Evolutionary conservation across 2,797 vertebrate genomes (phyloP), one percentile per base, ranked within the genome.

Genomic region (Scolopax bukidnonensis): DNA sequence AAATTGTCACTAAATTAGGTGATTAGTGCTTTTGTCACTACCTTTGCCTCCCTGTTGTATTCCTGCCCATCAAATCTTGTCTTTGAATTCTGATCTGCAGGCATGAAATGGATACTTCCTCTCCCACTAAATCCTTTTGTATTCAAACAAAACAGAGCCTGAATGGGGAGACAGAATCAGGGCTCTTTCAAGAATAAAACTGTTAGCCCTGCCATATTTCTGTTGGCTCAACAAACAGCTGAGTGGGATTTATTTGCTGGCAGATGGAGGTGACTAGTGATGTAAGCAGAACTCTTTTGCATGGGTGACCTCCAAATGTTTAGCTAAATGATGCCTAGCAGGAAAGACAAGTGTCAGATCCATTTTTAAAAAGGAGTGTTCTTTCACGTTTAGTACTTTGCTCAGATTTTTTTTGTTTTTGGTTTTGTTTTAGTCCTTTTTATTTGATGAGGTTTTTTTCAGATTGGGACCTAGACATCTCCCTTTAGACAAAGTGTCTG

Each of bases 161-260:
- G 73, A 94, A 81, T 45, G 24, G 57, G 27, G 79, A 86, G 73
- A 47, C 18, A 47, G 20, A 60, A 17, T 41, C 45, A 43, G n/a
- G 56, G 19, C 32, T 64, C 56, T 77, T 78, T 87, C n/a, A 85
- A 38, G 65, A 86, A 75, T n/a, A 57, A 75, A 88, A 65, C 45
- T 1, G 0, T 64, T 86, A 65, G 36, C 16, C 32, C 32, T 91
- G 50, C 45, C 11, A 6, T 82, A 61, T 74, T 92, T 87, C 69
- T 93, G 33, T 76, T 84, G 73, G 30, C 50, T 89, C 75, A 92
- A 54, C 33, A 75, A 71, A 56, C 60, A 91, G 78, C 69, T 78
- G 75, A 78, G 38, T 78, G 3, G 16, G 57, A 70, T 92, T 92
- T 94, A 82, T 95, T 84, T 87, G n/a, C 89, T 95, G 82, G 75